Evolutionary conservation across 2,888 invertebrate genomes (phyloP).

Genomic region (Agonopterix heracliana): DNA sequence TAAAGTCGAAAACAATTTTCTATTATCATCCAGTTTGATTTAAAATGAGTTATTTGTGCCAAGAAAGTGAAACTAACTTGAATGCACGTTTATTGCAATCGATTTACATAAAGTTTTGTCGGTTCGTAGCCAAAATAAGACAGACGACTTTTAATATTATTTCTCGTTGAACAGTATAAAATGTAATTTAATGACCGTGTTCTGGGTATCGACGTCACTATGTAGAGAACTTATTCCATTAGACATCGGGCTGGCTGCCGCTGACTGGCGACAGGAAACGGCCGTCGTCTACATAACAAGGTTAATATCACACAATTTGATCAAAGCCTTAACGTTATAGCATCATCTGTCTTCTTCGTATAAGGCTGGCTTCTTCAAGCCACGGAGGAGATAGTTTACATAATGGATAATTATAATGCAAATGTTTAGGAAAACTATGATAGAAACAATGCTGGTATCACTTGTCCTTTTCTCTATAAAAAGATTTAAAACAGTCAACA

Average conservation of each 20-base stretch:
- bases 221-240: slow-evolving; percentile 40
- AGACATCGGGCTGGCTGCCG: slow-evolving; percentile 30
- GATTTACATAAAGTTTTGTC: neutral
- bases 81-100: neutral
- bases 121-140: no score
- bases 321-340: slow-evolving; percentile 47
- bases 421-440: no score
- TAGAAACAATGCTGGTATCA: no score
- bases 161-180: no score
- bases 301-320: slow-evolving; percentile 57
- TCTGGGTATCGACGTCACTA: slow-evolving; percentile 13
- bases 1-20: slow-evolving; percentile 34
- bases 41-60: slow-evolving; percentile 1
- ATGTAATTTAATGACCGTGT: no score
- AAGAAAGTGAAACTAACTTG: neutral
- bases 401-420: no score
- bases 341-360: slow-evolving; percentile 34
- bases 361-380: no score
- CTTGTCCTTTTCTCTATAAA: no score
- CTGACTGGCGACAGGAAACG: slow-evolving; percentile 39
- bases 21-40: slow-evolving; percentile 7
- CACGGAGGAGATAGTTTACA: no score
- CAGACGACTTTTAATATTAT: no score
- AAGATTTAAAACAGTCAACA: no score
- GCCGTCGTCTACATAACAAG: slow-evolving; percentile 49